A percentile compares a stretch with the other conserved stretches of the same genome.
These are phyloP conservation scores for Asteroscopus sphinx DNA, from an alignment of 2,888 invertebrate genomes.

Conservation along the genomic window DNA sequence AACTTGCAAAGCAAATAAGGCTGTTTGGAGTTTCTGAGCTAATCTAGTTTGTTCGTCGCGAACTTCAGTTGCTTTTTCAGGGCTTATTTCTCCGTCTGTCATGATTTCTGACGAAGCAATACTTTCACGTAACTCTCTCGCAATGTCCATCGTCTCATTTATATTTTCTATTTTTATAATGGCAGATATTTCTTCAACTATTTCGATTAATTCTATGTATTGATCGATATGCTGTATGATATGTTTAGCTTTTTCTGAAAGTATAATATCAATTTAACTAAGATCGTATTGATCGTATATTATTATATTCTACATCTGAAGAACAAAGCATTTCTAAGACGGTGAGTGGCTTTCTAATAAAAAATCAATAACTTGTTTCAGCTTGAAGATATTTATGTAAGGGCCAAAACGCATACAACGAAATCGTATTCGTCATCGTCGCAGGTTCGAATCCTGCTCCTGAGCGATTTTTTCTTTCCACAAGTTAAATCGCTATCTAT, in stretches of 20 bases:
- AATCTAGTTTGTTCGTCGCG: conserved; percentile 60
- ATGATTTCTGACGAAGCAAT: conserved; percentile 53
- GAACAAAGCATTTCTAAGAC: background rate
- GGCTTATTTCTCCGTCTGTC: conserved; percentile 37
- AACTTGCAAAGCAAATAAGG: conserved; percentile 68
- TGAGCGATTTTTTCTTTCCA: no score
- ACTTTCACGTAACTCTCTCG: conserved; percentile 71
- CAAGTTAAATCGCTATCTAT: no score
- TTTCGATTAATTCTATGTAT: conserved; percentile 78
- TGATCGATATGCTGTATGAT: conserved; percentile 75
- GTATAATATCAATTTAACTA: background rate
- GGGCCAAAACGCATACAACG: no score
- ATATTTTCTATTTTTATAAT: conserved; percentile 71
- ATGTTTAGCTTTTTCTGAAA: conserved; percentile 70
- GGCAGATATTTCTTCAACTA: conserved; percentile 76
- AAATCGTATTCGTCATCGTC: no score
- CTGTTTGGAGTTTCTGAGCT: conserved; percentile 70
- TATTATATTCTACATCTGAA: no score
- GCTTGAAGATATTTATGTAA: no score
- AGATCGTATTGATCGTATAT: background rate
- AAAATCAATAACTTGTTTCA: no score
- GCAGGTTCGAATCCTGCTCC: no score
- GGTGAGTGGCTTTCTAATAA: no score
- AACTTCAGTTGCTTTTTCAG: conserved; percentile 35
- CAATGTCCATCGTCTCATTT: conserved; percentile 70